phyloP scores from a whole-genome alignment of 2,888 invertebrate genomes.

The Cryptocephalus moraei region DNA sequence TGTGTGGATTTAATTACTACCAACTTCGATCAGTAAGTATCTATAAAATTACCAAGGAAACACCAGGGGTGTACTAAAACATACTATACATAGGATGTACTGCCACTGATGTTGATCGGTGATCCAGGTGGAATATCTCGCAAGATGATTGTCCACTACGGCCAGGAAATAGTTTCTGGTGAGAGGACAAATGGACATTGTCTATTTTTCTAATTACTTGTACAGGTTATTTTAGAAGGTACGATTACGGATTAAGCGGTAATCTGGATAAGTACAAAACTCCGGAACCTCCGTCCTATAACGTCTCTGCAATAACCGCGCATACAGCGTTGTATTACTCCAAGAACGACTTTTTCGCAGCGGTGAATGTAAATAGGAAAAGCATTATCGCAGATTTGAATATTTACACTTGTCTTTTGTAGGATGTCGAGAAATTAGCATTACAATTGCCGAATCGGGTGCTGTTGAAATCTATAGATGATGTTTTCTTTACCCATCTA shows the following conservation, averaged over 20 bases:
- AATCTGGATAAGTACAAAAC: conserved; percentile 42
- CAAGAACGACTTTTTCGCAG: conserved; percentile 53
- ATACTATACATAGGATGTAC: no score
- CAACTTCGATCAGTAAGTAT: no score
- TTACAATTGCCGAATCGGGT: conserved; percentile 35
- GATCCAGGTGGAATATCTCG: conserved; percentile 4
- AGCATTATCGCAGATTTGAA: background rate
- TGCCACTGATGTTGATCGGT: conserved; percentile 2
- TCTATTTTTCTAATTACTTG: background rate
- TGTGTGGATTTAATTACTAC: no score
- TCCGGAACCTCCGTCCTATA: conserved; percentile 42
- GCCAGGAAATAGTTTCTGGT: conserved; percentile 6
- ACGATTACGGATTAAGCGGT: conserved; percentile 34
- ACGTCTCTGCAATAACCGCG: conserved; percentile 41
- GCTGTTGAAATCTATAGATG: conserved; percentile 5
- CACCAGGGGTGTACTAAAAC: no score
- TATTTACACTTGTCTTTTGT: conserved; percentile 26
- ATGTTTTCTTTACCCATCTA: conserved; percentile 16
- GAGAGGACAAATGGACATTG: background rate
- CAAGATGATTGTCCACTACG: conserved; percentile 3
- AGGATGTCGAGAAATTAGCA: conserved; percentile 45
- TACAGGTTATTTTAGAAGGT: conserved; percentile 29
- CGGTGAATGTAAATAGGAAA: background rate
- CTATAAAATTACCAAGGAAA: no score
- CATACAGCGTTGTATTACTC: conserved; percentile 47